Conservation (phyloP, 2,113 vertebrate genomes). For the Psittacus erithacus region DNA sequence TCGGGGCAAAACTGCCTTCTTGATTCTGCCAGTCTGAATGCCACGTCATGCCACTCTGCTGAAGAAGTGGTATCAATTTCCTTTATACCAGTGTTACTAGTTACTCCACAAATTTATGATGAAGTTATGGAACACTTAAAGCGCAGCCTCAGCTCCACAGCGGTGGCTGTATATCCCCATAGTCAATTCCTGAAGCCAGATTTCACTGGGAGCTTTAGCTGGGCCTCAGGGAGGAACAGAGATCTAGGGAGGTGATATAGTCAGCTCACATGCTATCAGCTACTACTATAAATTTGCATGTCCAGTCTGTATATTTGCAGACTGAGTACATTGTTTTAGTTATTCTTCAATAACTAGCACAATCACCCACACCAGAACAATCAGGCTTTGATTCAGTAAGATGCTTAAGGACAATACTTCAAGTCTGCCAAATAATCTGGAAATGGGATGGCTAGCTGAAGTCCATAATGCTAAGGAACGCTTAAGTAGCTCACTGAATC, state of each 20-base stretch:
- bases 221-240: not conserved
- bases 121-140: slow-evolving; percentile 37
- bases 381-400: slow-evolving; percentile 19
- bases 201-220: slow-evolving; percentile 40
- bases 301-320: not conserved
- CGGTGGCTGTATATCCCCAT: slow-evolving; percentile 65
- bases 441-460: not conserved
- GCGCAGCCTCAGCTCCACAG: slow-evolving; percentile 35
- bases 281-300: slow-evolving; percentile 12
- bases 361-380: slow-evolving; percentile 12
- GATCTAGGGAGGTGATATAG: slow-evolving; percentile 50
- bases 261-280: slow-evolving; percentile 63
- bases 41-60: not conserved
- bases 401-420: not conserved
- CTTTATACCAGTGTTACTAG: slow-evolving; percentile 32
- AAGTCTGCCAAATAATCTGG: not conserved
- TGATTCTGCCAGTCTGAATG: not conserved
- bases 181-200: slow-evolving; percentile 65
- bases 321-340: not conserved
- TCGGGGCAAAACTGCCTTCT: not conserved
- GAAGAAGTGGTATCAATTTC: not conserved
- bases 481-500: slow-evolving; percentile 44
- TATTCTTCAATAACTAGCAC: slow-evolving; percentile 44
- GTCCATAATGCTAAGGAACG: not conserved
- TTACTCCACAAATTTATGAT: slow-evolving; percentile 49